Evolutionary conservation across 37 sponge, comb jelly and placozoan species (phyloP), one percentile per base, ranked within the genome.

Genomic region (Eunapius fragilis): DNA sequence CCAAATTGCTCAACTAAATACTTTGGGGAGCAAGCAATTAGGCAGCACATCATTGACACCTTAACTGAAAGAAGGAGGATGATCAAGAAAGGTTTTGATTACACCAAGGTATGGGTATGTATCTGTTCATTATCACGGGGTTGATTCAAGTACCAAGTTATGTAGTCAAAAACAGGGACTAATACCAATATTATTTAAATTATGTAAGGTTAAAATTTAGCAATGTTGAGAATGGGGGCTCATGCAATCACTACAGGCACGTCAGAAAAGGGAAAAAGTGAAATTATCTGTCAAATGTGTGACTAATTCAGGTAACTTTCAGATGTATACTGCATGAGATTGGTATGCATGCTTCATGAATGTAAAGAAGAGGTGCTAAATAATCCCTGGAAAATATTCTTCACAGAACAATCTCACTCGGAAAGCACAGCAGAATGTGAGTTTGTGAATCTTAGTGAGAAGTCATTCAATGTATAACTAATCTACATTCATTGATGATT

Each of bases 21-120:
- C 37, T 76, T 76, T 76, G 77, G 77, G 26, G 77, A 76, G 32
- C 30, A n/a, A 41, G 77, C 77, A 9, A 76, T 76, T 41, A 30
- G 77, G 31, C 34, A 41, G 26, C 77, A 76, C 32, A 76, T 76
- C 25, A 36, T 32, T 27, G 41, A 76, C 37, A 41, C 32, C 77
- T 41, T 76, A 26, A 76, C 77, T 26, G 32, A 76, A 76, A 76
- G 77, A 41, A 76, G 77, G 34, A 30, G 77, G 37, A 36, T 41
- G 77, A 33, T 76, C 34, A 76, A 76, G 30, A 76, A 76, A 32
- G 77, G 77, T 24, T 41, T 41, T 76, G 77, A 34, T 41, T 76
- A 76, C 37, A 41, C 34, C 34, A 27, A 76, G 31, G 77, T 76
- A 34, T 33, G 34, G 25, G 77, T 33, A 34, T 73, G 32, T 73